A percentile compares a stretch with the other conserved stretches of the same genome.
These are phyloP conservation scores for Tigriopus californicus DNA, from an alignment of 2,888 invertebrate genomes.

Conservation along the genomic window DNA sequence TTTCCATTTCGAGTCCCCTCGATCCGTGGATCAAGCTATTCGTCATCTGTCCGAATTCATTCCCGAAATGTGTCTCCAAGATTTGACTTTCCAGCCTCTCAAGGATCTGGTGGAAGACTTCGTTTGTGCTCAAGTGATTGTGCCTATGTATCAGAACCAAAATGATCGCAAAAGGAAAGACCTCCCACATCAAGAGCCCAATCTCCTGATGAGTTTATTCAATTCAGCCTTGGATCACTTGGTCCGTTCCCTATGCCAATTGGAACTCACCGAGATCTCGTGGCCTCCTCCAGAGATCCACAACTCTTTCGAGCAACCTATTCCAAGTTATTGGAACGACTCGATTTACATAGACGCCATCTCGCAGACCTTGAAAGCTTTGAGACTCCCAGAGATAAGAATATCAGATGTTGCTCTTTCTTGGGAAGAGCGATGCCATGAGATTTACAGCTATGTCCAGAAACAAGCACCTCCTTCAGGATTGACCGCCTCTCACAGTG, in stretches of 20 bases:
- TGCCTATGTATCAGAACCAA: not conserved
- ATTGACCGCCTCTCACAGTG: not conserved
- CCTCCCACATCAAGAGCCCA: not conserved
- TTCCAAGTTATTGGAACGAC: constrained; percentile 11
- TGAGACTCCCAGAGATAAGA: not conserved
- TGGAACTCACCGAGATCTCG: constrained; percentile 2
- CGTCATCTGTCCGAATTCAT: not conserved
- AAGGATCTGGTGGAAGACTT: not conserved
- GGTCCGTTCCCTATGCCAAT: not conserved
- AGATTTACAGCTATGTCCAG: not conserved
- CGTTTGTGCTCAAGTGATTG: not conserved
- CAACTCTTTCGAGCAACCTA: not conserved
- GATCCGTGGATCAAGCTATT: not conserved
- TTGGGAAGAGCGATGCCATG: not conserved
- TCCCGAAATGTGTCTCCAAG: not conserved
- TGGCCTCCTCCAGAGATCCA: constrained; percentile 9
- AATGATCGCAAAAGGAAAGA: not conserved
- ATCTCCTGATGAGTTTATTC: not conserved
- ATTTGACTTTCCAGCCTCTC: not conserved
- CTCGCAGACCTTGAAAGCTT: not conserved
- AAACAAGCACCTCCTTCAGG: not conserved
- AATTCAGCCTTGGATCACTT: constrained; percentile 1
- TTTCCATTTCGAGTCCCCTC: not conserved
- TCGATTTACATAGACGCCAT: not conserved
- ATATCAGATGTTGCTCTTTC: not conserved